Conservation (phyloP, 2,113 vertebrate species). For the Azemiops feae region DNA sequence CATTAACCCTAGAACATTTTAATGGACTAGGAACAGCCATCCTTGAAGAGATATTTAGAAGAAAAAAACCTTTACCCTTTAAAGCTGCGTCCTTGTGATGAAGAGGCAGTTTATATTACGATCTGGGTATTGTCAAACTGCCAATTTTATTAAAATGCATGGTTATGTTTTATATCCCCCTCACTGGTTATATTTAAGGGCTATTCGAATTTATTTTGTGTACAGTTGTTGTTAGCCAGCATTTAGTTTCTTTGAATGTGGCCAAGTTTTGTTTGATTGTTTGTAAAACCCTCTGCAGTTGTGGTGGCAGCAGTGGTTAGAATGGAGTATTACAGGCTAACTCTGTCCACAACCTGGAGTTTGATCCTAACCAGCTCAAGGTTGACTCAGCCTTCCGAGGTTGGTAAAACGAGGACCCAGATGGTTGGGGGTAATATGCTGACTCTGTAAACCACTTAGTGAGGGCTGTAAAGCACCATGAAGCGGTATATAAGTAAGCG, state of each 20-base stretch:
- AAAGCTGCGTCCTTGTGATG: background rate
- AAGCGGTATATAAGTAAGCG: too few relatives aligned
- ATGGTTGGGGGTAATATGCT: too few relatives aligned
- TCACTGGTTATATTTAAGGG: background rate
- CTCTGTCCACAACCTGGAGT: too few relatives aligned
- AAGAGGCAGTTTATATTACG: background rate
- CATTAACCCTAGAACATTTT: background rate
- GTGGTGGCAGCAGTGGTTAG: too few relatives aligned
- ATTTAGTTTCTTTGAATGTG: background rate
- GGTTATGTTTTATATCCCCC: background rate
- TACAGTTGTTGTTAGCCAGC: background rate
- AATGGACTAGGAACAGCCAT: background rate
- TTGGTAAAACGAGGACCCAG: too few relatives aligned
- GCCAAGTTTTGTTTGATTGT: background rate
- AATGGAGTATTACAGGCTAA: too few relatives aligned
- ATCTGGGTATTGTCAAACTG: background rate
- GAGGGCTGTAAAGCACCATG: background rate
- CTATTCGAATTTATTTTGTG: background rate
- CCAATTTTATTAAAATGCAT: background rate
- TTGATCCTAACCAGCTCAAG: too few relatives aligned
- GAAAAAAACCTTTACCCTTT: background rate
- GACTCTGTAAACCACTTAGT: too few relatives aligned
- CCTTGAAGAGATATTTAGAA: background rate
- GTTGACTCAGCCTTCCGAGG: too few relatives aligned
- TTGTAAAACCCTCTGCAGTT: background rate